Conservation (phyloP, 1,140 invertebrate species). For the Formica exsecta region DNA sequence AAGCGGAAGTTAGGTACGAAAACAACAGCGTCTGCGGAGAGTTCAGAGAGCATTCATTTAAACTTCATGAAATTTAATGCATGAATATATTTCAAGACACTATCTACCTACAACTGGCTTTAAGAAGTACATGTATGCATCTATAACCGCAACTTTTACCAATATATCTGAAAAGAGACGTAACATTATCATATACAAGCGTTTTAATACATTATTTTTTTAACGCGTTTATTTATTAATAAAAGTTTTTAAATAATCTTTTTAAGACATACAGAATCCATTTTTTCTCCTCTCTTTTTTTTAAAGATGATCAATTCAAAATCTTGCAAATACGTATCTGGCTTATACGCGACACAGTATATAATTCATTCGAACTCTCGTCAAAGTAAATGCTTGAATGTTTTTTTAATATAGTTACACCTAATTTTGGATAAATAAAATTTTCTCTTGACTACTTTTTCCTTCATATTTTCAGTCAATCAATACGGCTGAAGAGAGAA, state of each 20-base stretch:
- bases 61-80: conserved; percentile 61
- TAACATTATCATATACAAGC: not conserved
- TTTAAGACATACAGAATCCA: not conserved
- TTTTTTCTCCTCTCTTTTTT: not conserved
- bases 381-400: not conserved
- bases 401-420: not conserved
- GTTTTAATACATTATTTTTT: not conserved
- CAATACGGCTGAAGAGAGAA: conserved; percentile 7
- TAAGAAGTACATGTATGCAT: not conserved
- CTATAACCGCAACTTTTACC: conserved; percentile 22
- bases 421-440: not conserved
- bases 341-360: not conserved
- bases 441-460: not conserved
- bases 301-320: conserved; percentile 13
- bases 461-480: not conserved
- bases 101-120: conserved; percentile 24
- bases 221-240: not conserved
- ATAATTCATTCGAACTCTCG: not conserved
- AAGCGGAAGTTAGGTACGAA: conserved; percentile 49
- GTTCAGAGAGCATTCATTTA: conserved; percentile 41
- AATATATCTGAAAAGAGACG: not conserved
- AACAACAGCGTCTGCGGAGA: conserved; percentile 41
- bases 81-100: conserved; percentile 51
- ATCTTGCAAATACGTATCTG: not conserved
- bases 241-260: not conserved